Evolutionary conservation across 2,888 invertebrate genomes (phyloP).

Genomic region (Eupeodes luniger): DNA sequence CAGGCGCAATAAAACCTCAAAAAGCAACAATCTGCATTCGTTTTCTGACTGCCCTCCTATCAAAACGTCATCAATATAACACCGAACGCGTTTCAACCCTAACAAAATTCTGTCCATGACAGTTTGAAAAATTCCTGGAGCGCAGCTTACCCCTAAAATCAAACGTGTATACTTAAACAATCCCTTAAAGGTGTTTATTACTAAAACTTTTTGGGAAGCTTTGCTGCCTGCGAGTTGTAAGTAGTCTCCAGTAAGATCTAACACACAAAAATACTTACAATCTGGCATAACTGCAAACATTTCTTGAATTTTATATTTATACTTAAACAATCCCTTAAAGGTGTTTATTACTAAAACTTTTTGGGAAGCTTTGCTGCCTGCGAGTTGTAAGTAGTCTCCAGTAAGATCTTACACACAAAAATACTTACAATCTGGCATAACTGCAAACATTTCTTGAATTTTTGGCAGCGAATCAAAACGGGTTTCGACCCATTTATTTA

Average conservation of each 20-base stretch:
- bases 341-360: conserved; percentile 32
- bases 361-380: neutral
- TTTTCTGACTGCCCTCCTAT: neutral
- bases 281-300: conserved; percentile 8
- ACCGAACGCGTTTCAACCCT: conserved; percentile 7
- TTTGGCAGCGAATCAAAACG: no score
- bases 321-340: conserved; percentile 27
- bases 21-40: neutral
- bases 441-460: conserved; percentile 19
- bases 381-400: conserved; percentile 10
- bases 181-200: conserved; percentile 40
- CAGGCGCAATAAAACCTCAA: neutral
- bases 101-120: conserved; percentile 45
- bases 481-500: no score
- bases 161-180: conserved; percentile 23
- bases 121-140: no score
- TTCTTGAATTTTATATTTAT: conserved; percentile 17
- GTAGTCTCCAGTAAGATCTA: conserved; percentile 27
- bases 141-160: neutral
- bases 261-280: neutral
- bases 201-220: neutral
- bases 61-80: conserved; percentile 17
- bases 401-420: conserved; percentile 18
- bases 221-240: conserved; percentile 4
- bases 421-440: neutral